phyloP scores from a whole-genome alignment of 37 sponge, comb jelly and placozoan species.

The Haliclona indistincta region DNA sequence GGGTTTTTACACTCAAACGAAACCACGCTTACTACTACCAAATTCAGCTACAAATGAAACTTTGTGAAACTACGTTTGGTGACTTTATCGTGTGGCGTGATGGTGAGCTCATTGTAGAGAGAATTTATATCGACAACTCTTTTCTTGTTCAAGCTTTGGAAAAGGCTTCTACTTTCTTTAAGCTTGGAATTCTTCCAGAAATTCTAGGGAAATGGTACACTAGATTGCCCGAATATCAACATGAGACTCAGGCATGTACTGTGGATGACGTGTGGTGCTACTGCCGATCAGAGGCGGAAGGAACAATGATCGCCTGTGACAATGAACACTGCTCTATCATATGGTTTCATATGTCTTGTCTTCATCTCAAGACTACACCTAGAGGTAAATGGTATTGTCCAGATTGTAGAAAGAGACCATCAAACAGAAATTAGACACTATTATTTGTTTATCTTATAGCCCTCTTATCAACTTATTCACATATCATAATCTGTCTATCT shows the following conservation, averaged over 20 bases:
- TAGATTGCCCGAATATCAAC: too few relatives aligned
- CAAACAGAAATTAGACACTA: too few relatives aligned
- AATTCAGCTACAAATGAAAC: constrained; percentile 44
- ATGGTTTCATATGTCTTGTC: constrained; percentile 40
- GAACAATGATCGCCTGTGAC: constrained; percentile 37
- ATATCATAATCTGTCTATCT: too few relatives aligned
- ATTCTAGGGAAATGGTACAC: constrained; percentile 31
- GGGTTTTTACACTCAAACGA: background rate
- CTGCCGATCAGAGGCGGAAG: background rate
- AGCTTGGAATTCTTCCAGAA: constrained; percentile 42
- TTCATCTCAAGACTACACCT: constrained; percentile 14
- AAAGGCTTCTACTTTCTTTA: constrained; percentile 13
- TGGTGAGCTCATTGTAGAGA: constrained; percentile 13
- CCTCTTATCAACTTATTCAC: too few relatives aligned
- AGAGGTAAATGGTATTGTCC: constrained; percentile 51
- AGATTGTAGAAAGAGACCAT: constrained; percentile 19
- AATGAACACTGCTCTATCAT: background rate
- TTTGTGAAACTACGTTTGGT: constrained; percentile 28
- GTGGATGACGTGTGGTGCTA: constrained; percentile 16
- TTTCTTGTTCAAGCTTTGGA: constrained; percentile 8
- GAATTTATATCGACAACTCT: constrained; percentile 17
- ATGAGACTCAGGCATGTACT: too few relatives aligned
- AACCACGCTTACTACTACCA: constrained; percentile 51
- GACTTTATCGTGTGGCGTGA: constrained; percentile 55
- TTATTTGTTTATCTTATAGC: too few relatives aligned